A percentile compares a stretch with the other conserved stretches of the same genome.
phyloP scores from a whole-genome alignment of 2,797 vertebrate genomes.

The Chiroxiphia lanceolata region DNA sequence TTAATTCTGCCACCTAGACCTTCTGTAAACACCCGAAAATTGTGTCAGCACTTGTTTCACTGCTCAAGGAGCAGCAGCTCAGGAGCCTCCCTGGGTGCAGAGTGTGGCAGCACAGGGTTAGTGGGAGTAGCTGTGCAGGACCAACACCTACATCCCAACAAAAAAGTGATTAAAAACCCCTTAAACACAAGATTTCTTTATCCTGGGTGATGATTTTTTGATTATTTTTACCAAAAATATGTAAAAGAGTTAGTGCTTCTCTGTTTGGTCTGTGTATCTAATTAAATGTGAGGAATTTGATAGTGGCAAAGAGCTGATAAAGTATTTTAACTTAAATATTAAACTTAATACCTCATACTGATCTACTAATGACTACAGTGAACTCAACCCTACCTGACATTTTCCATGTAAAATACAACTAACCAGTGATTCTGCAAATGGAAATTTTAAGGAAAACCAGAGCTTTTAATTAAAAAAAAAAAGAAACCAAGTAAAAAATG shows the following conservation, averaged over 20 bases:
- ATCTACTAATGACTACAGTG: neutral
- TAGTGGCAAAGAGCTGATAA: neutral
- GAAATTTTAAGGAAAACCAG: neutral
- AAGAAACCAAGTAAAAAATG: fast-evolving
- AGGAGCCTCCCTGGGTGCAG: conserved; percentile 42
- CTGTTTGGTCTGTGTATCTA: neutral
- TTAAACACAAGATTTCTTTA: neutral
- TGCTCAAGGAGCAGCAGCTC: conserved; percentile 23
- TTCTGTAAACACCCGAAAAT: neutral
- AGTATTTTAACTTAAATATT: neutral
- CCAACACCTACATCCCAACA: neutral
- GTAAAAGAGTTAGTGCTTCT: neutral
- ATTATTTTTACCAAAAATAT: neutral
- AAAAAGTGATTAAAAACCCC: neutral
- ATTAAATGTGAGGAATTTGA: neutral
- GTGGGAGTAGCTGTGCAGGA: conserved; percentile 63
- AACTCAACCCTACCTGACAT: neutral
- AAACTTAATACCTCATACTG: neutral
- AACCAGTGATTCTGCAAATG: neutral
- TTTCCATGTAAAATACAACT: neutral
- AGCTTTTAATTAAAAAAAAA: neutral
- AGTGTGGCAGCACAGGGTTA: conserved; percentile 74
- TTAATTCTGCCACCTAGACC: conserved; percentile 60
- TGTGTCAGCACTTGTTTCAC: conserved; percentile 7
- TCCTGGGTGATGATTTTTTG: neutral